Evolutionary conservation across 1,140 invertebrate species (phyloP).

Genomic region (Megalonaias nervosa): DNA sequence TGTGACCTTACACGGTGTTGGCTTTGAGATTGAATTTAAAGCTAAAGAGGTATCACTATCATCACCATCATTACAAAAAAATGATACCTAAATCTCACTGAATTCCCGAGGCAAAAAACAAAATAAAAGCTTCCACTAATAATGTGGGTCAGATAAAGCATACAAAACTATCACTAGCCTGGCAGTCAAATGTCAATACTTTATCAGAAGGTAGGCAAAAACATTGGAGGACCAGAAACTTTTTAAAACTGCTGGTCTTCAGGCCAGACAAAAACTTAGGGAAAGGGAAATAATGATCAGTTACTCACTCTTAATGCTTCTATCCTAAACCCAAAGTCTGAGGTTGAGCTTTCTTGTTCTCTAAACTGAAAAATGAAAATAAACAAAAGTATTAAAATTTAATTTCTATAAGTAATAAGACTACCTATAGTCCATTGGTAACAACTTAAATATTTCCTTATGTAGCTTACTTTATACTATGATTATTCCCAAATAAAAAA

Average conservation of each 20-base stretch:
- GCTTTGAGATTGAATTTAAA: no score
- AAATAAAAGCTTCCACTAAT: background rate
- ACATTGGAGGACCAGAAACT: no score
- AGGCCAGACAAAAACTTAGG: background rate
- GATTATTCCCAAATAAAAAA: no score
- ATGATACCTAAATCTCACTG: background rate
- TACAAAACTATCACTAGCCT: background rate
- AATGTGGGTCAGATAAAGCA: no score
- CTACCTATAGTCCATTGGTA: no score
- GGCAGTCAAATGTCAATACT: no score
- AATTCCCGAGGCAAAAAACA: background rate
- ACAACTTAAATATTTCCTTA: background rate
- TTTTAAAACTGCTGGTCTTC: no score
- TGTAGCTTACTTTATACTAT: background rate
- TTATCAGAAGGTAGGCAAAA: no score
- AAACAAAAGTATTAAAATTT: background rate
- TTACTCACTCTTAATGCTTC: slow-evolving; percentile 91
- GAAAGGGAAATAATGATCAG: background rate
- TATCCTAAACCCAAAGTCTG: slow-evolving; percentile 95
- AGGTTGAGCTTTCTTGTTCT: slow-evolving; percentile 97
- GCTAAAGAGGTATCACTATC: no score
- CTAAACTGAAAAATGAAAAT: slow-evolving; percentile 70
- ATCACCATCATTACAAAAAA: background rate
- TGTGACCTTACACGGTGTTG: no score
- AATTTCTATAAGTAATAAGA: background rate